Evolutionary conservation across 2,113 vertebrate genomes (phyloP), one percentile per base, ranked within the genome.

Genomic region (Grammomys dolichurus): DNA sequence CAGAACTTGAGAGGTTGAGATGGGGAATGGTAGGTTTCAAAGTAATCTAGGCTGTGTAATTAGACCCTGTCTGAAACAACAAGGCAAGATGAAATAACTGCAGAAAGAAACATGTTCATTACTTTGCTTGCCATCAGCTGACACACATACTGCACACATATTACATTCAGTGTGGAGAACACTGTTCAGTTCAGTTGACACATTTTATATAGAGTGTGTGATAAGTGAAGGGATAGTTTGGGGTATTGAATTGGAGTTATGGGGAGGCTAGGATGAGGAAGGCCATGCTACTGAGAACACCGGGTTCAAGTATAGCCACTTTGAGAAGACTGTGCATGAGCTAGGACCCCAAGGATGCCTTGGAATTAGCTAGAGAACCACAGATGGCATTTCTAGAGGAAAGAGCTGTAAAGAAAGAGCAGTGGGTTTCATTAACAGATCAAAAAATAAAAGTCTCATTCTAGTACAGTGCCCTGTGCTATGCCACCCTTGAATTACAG

Each of bases 161-260:
- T 43, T 20, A 5, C 28, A 24, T 54, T 5, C 33, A 40, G 3
- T 40, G n/a, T 60, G 56, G 19, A 14, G 76, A 69, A 36, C 51
- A 31, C 5, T 3, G 10, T 43, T 22, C 22, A 33, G 33, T 69
- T 31, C 4, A 31, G 43, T 28, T 36, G 56, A 48, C 28, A 5
- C 54, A 17, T 69, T 24, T 7, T 10, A 3, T 5, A 8, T 48
- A 70, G 63, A 6, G 13, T 43, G 0, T 31, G 54, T 73, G 46
- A 69, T 48, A 26, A 48, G 46, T 56, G 75, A 36, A 48, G 19
- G 11, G 43, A 31, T 22, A 16, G 7, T 2, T 22, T 4, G 36
- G 0, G 3, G 48, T 33, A 0, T 3, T 56, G 63, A 48, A 20
- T 19, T 12, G 13, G 26, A 70, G 10, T 8, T 1, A 1, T 85